These are phyloP conservation scores for Neoniphon sammara DNA, from an alignment of 2,797 vertebrate genomes.

Conservation along the genomic window DNA sequence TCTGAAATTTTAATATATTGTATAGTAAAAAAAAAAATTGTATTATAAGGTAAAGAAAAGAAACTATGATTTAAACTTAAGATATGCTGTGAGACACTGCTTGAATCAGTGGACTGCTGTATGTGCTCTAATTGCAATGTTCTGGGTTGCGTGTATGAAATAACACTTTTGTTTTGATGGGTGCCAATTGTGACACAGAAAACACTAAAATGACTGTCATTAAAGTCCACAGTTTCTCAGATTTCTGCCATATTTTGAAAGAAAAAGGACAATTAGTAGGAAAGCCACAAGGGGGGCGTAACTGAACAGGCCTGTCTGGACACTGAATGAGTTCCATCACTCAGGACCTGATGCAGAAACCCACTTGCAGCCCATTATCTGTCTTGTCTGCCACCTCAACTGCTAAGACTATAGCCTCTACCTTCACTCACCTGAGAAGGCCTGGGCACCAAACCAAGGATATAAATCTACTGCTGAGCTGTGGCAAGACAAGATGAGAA, in stretches of 20 bases:
- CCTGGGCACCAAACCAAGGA: conserved; percentile 66
- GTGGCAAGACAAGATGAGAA: conserved; percentile 64
- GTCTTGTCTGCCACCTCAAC: conserved; percentile 56
- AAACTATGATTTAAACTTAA: too few species aligned
- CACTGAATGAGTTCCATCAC: conserved; percentile 57
- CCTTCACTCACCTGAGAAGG: conserved; percentile 67
- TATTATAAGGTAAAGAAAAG: too few species aligned
- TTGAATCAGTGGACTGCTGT: background rate
- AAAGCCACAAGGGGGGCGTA: conserved; percentile 7
- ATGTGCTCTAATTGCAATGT: too few species aligned
- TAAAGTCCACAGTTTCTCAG: conserved; percentile 36
- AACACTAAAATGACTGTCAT: background rate
- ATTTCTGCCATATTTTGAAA: conserved; percentile 4
- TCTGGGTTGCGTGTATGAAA: too few species aligned
- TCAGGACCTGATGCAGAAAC: conserved; percentile 67
- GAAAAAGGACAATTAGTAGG: conserved; percentile 36
- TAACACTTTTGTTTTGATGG: too few species aligned
- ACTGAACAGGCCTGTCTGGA: conserved; percentile 47
- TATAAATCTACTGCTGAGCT: conserved; percentile 72
- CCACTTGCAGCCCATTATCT: conserved; percentile 71
- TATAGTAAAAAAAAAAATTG: too few species aligned
- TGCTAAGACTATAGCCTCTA: conserved; percentile 57
- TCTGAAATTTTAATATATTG: too few species aligned
- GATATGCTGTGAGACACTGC: background rate
- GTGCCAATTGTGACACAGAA: background rate